Percentiles rank a stretch among this genome's conserved stretches.
These are phyloP conservation scores for Thera britannica DNA, from an alignment of 2,888 invertebrate species.

Conservation along the genomic window DNA sequence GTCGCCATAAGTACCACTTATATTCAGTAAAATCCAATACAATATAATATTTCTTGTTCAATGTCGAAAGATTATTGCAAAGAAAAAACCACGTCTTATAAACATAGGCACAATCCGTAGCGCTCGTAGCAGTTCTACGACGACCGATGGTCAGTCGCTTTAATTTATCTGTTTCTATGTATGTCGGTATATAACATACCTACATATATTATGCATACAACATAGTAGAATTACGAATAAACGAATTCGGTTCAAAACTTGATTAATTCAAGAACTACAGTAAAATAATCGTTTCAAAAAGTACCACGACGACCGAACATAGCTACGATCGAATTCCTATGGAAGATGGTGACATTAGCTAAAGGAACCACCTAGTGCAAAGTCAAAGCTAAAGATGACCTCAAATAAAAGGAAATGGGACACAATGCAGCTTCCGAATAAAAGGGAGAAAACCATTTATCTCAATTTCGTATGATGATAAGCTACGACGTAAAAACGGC, in stretches of 20 bases:
- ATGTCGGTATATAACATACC: too few species aligned
- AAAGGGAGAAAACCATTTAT: conserved; percentile 42
- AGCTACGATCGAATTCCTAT: not conserved
- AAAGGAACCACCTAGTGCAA: not conserved
- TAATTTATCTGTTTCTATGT: not conserved
- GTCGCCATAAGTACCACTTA: not conserved
- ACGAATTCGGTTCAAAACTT: too few species aligned
- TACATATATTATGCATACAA: too few species aligned
- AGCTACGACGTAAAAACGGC: conserved; percentile 50
- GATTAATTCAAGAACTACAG: too few species aligned
- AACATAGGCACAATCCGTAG: not conserved
- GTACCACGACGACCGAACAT: too few species aligned
- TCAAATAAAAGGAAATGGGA: conserved; percentile 16
- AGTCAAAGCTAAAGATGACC: conserved; percentile 10
- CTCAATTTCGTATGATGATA: conserved; percentile 45
- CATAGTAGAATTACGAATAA: too few species aligned
- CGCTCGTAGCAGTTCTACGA: conserved; percentile 16
- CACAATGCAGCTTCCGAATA: conserved; percentile 30
- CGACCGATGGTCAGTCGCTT: not conserved
- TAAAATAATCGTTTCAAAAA: too few species aligned
- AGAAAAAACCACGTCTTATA: not conserved
- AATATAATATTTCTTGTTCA: not conserved
- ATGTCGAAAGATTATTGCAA: not conserved
- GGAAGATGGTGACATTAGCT: not conserved
- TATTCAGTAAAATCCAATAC: not conserved